Evolutionary conservation across 1,140 invertebrate genomes (phyloP).

Genomic region (Riptortus pedestris): DNA sequence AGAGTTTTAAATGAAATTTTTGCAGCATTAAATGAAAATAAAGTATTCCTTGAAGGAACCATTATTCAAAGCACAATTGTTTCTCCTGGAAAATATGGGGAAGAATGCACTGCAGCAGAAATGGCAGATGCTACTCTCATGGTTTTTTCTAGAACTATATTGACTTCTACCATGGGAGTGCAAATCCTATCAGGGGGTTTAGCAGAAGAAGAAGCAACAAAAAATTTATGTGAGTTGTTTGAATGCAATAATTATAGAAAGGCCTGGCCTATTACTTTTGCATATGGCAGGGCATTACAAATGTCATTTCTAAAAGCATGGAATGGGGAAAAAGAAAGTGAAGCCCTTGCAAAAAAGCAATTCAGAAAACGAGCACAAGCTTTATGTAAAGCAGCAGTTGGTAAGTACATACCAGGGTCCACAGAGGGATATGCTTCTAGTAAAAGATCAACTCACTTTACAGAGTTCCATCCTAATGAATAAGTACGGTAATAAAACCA

Average conservation of each 20-base stretch:
- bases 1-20: background rate
- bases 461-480: too few relatives aligned
- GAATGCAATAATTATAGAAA: background rate
- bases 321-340: background rate
- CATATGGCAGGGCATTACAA: background rate
- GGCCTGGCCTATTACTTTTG: background rate
- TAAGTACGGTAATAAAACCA: too few relatives aligned
- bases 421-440: background rate
- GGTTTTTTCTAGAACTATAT: background rate
- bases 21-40: background rate
- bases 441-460: too few relatives aligned
- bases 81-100: background rate
- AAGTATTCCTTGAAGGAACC: background rate
- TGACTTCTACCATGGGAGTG: background rate
- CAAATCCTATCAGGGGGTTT: background rate
- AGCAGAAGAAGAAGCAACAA: background rate
- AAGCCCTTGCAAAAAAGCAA: background rate
- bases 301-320: background rate
- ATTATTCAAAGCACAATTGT: background rate
- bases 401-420: too few relatives aligned
- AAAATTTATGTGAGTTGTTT: background rate
- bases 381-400: too few relatives aligned
- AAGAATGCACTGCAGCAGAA: background rate
- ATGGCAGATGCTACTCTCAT: background rate
- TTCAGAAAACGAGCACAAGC: too few relatives aligned